Evolutionary conservation across 2,113 vertebrate genomes (phyloP).

Genomic region (Mesembrinibis cayennensis): DNA sequence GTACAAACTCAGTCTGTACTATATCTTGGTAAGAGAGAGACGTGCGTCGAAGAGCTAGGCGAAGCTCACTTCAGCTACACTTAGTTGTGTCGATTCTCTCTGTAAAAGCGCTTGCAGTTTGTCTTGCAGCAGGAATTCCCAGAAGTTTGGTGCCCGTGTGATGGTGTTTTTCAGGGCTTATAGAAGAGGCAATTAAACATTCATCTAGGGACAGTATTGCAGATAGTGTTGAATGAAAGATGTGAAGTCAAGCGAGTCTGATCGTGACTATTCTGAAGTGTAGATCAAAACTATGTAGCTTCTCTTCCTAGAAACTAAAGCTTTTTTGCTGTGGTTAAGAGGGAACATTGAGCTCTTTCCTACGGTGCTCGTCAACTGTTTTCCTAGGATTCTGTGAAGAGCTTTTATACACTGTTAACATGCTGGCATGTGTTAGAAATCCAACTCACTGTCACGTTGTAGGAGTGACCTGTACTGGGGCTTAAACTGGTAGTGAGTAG

Average conservation of each 20-base stretch:
- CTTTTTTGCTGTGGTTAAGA: not conserved
- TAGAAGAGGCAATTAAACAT: not conserved
- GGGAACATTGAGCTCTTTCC: not conserved
- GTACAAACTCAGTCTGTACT: not conserved
- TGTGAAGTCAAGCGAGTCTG: not conserved
- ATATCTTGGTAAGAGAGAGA: not conserved
- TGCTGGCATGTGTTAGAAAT: not conserved
- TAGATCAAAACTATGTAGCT: not conserved
- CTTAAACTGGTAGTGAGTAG: not conserved
- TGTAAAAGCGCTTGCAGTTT: not conserved
- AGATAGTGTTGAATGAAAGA: not conserved
- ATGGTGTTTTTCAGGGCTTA: not conserved
- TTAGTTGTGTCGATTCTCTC: not conserved
- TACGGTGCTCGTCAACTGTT: not conserved
- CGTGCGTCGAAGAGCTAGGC: not conserved
- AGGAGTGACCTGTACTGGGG: not conserved
- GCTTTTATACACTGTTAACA: not conserved
- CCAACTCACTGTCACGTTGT: not conserved
- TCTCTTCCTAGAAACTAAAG: not conserved
- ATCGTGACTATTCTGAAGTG: not conserved
- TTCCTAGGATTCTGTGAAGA: not conserved
- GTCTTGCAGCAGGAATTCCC: not conserved
- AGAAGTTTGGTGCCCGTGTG: not conserved
- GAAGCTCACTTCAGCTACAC: not conserved
- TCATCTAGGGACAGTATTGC: not conserved